Percentiles rank a stretch among this genome's conserved stretches.
Evolutionary conservation across 2,797 vertebrate species (phyloP).

Genomic region (Gallinago nigripennis): DNA sequence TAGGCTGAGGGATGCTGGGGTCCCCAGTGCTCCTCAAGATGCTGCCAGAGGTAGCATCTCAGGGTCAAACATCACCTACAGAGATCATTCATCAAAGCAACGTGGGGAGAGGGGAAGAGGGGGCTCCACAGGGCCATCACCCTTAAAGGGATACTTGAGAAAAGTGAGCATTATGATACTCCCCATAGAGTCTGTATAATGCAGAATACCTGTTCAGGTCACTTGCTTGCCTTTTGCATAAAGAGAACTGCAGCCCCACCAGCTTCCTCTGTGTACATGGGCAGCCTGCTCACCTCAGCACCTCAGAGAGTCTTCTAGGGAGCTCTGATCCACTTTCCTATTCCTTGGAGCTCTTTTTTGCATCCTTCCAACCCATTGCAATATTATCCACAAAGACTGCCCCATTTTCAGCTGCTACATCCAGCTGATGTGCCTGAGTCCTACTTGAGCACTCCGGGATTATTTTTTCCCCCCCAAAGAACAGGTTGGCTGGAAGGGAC

Average conservation of each 20-base stretch:
- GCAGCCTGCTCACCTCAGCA: background rate
- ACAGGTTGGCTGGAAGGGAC: background rate
- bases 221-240: background rate
- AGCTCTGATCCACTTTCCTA: background rate
- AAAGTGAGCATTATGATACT: background rate
- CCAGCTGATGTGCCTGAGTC: background rate
- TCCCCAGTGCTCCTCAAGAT: background rate
- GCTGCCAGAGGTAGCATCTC: background rate
- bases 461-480: background rate
- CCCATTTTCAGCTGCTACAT: background rate
- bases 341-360: background rate
- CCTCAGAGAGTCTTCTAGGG: background rate
- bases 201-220: background rate
- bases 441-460: background rate
- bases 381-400: background rate
- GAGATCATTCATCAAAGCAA: background rate
- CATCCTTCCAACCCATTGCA: background rate
- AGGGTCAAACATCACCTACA: background rate
- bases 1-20: background rate
- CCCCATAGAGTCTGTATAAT: background rate
- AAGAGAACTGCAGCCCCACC: background rate
- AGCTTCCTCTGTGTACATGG: accelerated
- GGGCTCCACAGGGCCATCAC: background rate
- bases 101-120: background rate
- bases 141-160: background rate